These are phyloP conservation scores for Cyphomyrmex costatus DNA, from an alignment of 1,140 invertebrate species.

Conservation along the genomic window DNA sequence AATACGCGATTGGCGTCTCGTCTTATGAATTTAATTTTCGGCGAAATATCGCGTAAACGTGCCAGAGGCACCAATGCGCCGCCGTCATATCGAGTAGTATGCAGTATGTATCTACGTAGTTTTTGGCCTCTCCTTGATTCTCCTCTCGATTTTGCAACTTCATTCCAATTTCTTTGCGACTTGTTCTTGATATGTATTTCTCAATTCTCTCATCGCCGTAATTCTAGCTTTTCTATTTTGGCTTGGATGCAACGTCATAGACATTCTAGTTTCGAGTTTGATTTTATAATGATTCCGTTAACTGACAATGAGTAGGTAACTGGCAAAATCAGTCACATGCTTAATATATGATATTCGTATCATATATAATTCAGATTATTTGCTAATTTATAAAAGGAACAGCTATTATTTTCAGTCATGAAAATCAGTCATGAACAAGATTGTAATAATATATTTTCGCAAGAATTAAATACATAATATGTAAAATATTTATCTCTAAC, in stretches of 20 bases:
- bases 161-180: neutral
- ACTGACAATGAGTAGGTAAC: neutral
- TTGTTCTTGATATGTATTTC: neutral
- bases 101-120: constrained; percentile 39
- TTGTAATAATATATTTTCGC: neutral
- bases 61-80: constrained; percentile 73
- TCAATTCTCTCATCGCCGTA: neutral
- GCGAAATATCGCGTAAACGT: constrained; percentile 82
- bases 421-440: neutral
- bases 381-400: neutral
- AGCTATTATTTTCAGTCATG: neutral
- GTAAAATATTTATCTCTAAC: neutral
- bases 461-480: neutral
- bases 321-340: neutral
- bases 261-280: constrained; percentile 1
- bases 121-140: neutral
- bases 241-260: neutral
- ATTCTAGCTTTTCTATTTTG: neutral
- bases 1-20: constrained; percentile 80
- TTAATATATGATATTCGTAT: neutral
- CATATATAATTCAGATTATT: neutral
- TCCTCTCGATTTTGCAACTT: neutral
- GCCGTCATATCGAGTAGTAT: constrained; percentile 29
- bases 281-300: neutral
- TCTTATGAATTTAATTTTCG: constrained; percentile 84